Evolutionary conservation across 2,113 vertebrate species (phyloP).

Genomic region (Lutjanus erythropterus): DNA sequence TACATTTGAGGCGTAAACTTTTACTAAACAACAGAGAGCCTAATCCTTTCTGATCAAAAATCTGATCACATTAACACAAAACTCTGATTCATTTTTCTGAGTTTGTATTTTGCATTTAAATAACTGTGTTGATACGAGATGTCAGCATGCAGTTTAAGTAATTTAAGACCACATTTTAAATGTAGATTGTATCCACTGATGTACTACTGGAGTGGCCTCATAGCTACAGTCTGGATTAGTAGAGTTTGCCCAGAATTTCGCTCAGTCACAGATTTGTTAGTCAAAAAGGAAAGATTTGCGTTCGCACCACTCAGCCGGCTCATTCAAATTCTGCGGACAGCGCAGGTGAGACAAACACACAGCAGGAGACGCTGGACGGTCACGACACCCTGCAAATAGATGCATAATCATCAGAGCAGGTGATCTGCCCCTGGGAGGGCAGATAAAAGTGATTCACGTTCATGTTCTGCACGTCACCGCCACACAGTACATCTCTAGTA

Average conservation of each 20-base stretch:
- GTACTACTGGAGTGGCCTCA: too few relatives aligned
- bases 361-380: constrained; percentile 1
- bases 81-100: too few relatives aligned
- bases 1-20: too few relatives aligned
- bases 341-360: constrained; percentile 1
- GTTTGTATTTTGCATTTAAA: not conserved
- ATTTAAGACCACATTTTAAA: not conserved
- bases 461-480: not conserved
- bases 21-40: too few relatives aligned
- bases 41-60: too few relatives aligned
- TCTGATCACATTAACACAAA: too few relatives aligned
- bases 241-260: not conserved
- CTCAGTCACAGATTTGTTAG: constrained; percentile 14
- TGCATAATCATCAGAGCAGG: constrained; percentile 30
- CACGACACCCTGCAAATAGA: constrained; percentile 40
- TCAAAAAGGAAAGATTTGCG: constrained; percentile 11
- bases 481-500: not conserved
- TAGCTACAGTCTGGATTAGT: not conserved
- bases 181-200: not conserved
- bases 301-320: constrained; percentile 6
- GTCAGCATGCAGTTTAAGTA: not conserved
- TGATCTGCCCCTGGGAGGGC: constrained; percentile 6
- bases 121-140: not conserved
- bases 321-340: constrained; percentile 46
- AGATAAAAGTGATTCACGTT: constrained; percentile 30